phyloP scores from a whole-genome alignment of 2,113 vertebrate genomes.

The Tenrec ecaudatus region DNA sequence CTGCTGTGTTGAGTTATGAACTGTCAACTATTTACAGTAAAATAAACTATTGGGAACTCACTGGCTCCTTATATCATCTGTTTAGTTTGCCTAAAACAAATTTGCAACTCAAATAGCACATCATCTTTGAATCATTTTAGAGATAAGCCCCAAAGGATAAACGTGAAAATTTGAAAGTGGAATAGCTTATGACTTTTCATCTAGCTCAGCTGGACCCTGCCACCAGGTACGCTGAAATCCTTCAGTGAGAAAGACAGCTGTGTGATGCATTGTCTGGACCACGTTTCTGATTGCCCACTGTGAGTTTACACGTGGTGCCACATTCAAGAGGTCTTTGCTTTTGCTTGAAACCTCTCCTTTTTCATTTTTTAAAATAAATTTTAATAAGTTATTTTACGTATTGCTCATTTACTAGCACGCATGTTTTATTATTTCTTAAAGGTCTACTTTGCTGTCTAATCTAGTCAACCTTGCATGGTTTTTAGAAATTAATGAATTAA shows the following conservation, averaged over 20 bases:
- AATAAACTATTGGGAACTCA: background rate
- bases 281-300: accelerated
- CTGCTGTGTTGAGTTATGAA: accelerated
- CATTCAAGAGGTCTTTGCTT: background rate
- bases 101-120: background rate
- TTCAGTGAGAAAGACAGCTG: accelerated
- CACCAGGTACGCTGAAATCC: too few relatives aligned
- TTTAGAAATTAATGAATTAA: slow-evolving; percentile 64
- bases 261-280: too few relatives aligned
- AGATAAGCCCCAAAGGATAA: too few relatives aligned
- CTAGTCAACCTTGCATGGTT: background rate
- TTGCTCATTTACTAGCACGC: background rate
- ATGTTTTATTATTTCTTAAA: background rate
- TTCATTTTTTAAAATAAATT: background rate
- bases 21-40: background rate
- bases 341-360: background rate
- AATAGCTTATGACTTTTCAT: accelerated
- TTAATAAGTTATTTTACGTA: background rate
- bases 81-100: background rate
- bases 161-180: too few relatives aligned
- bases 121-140: accelerated
- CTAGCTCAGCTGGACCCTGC: too few relatives aligned
- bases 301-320: background rate
- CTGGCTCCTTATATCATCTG: background rate
- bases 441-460: background rate